phyloP scores from a whole-genome alignment of 2,888 invertebrate genomes.

The Eilema griseolum region DNA sequence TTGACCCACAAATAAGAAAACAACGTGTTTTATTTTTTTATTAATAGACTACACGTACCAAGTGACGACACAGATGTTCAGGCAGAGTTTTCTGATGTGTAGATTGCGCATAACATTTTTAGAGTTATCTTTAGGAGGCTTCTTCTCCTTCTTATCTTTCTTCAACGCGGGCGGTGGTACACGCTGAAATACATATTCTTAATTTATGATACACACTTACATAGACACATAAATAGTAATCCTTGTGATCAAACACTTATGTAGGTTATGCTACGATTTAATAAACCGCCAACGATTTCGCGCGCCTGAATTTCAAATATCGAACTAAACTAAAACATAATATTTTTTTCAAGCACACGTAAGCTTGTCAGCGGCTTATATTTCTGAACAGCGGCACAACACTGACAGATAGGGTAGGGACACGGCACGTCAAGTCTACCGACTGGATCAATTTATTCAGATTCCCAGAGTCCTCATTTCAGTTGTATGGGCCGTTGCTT shows the following conservation, averaged over 20 bases:
- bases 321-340: conserved; percentile 58
- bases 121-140: conserved; percentile 91
- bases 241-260: conserved; percentile 46
- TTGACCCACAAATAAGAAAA: conserved; percentile 31
- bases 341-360: conserved; percentile 64
- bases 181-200: conserved; percentile 73
- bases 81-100: conserved; percentile 98
- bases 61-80: conserved; percentile 98
- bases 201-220: conserved; percentile 47
- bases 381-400: conserved; percentile 68
- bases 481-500: conserved; percentile 40
- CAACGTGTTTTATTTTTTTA: neutral
- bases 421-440: conserved; percentile 46
- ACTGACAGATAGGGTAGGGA: conserved; percentile 65
- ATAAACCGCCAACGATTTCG: conserved; percentile 40
- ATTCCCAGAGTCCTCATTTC: conserved; percentile 26
- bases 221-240: conserved; percentile 27
- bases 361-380: conserved; percentile 73
- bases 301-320: conserved; percentile 44
- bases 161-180: conserved; percentile 80
- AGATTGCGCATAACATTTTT: conserved; percentile 99
- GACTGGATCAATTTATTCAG: conserved; percentile 38
- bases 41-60: neutral
- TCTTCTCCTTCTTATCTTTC: conserved; percentile 84
- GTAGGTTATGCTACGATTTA: conserved; percentile 61